Conservation (phyloP, 2,113 vertebrate species). For the Elanoides forficatus region DNA sequence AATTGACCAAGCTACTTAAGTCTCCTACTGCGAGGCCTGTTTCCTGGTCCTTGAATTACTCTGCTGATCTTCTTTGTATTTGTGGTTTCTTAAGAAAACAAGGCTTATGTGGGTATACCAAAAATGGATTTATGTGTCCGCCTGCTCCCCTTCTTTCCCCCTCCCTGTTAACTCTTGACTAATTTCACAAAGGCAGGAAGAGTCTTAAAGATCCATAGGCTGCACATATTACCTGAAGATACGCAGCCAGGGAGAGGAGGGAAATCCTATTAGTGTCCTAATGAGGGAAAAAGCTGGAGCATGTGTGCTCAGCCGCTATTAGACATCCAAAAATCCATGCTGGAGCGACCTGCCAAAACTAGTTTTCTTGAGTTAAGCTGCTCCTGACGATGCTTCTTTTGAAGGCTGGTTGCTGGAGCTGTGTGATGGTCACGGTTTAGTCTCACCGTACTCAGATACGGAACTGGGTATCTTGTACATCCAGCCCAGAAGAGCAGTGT, state of each 20-base stretch:
- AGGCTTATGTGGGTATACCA: neutral
- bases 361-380: neutral
- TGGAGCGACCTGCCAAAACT: fast-evolving
- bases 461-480: neutral
- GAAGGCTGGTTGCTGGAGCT: neutral
- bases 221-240: neutral
- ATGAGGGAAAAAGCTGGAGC: neutral
- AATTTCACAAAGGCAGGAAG: neutral
- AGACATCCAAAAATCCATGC: neutral
- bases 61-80: neutral
- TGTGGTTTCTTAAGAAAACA: slow-evolving; percentile 33
- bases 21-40: neutral
- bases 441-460: fast-evolving
- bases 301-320: fast-evolving
- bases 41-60: neutral
- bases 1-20: neutral
- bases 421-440: neutral
- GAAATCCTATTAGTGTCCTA: neutral
- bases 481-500: fast-evolving
- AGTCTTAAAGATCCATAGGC: neutral
- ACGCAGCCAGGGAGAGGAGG: neutral
- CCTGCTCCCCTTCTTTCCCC: neutral
- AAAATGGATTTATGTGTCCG: neutral
- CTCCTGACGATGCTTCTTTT: neutral
- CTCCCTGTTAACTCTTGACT: neutral